Base-by-base conservation (phyloP, 2,888 invertebrate species). In the Epinotia demarniana region DNA sequence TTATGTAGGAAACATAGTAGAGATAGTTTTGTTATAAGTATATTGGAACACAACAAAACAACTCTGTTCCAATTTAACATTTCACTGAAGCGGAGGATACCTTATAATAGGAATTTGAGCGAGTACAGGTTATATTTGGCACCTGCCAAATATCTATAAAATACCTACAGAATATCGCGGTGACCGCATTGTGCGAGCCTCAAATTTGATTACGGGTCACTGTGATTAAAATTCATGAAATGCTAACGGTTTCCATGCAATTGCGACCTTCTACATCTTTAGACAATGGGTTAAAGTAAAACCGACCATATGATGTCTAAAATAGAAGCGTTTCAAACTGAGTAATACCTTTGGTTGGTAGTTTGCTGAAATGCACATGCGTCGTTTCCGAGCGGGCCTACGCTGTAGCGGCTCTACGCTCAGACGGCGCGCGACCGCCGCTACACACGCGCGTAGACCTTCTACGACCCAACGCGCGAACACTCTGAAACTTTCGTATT, bases 361-460 rank as follows among this genome's bases (percentile, higher is more conserved):
- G 79, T 78, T 73, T 73, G 19, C 81, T 81, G 84, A 87, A 88
- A 89, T 92, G 93, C 92, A 92, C 92, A 92, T 92, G 93, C 92
- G 93, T 93, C 87, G 86, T 84, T 80, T 77, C 75, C 77, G 75
- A 81, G 75, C 82, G 83, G 78, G 87, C 86, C 88, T 88, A 87
- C 87, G 85, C 82, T 86, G 89, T 87, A 88, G 87, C 81, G 82
- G 77, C 81, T 79, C 87, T 87, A 87, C 89, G 86, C 76, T 81
- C 92, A 93, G 90, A 92, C 89, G 91, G 92, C 92, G 91, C 82
- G 81, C 86, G 86, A 86, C 84, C 92, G 92, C 90, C 92, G 87
- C 81, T 79, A 80, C 80, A 83, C 80, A 77, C 87, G 84, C 88
- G 83, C 91, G 89, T 88, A 87, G 87, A 84, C 83, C 87, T 86